Percentiles rank a stretch among this genome's conserved stretches.
phyloP scores from a whole-genome alignment of 2,113 vertebrate genomes.

The Edolisoma coerulescens region DNA sequence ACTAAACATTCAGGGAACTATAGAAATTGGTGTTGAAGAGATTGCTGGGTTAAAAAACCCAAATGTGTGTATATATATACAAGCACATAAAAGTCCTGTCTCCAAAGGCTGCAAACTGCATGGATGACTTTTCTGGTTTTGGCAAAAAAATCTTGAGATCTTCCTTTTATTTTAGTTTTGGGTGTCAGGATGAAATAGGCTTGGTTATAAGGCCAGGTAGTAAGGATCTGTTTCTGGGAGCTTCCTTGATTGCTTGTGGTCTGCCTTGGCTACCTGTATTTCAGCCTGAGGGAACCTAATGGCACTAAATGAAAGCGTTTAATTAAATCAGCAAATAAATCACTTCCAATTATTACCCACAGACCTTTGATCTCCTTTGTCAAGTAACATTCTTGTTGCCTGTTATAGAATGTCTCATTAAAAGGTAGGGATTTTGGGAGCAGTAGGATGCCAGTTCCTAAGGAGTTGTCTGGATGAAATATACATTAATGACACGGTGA shows the following conservation, averaged over 20 bases:
- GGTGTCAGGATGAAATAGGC: background rate
- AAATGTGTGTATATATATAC: rapidly evolving
- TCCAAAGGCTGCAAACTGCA: background rate
- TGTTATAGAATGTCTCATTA: background rate
- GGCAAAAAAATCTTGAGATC: background rate
- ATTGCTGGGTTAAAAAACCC: background rate
- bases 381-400: background rate
- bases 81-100: background rate
- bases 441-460: background rate
- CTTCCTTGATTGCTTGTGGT: background rate
- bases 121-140: background rate
- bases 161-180: background rate
- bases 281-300: background rate
- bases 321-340: background rate
- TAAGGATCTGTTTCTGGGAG: background rate
- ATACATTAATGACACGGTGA: background rate
- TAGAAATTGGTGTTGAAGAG: background rate
- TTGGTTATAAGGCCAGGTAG: background rate
- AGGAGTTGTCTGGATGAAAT: background rate
- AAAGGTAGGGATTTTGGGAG: background rate
- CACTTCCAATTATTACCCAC: background rate
- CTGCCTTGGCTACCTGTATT: background rate
- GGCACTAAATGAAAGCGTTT: background rate
- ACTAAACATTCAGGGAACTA: background rate
- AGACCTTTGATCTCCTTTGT: background rate